Evolutionary conservation across 1,140 invertebrate genomes (phyloP), one percentile per base, ranked within the genome.

Genomic region (Acromyrmex heyeri): DNA sequence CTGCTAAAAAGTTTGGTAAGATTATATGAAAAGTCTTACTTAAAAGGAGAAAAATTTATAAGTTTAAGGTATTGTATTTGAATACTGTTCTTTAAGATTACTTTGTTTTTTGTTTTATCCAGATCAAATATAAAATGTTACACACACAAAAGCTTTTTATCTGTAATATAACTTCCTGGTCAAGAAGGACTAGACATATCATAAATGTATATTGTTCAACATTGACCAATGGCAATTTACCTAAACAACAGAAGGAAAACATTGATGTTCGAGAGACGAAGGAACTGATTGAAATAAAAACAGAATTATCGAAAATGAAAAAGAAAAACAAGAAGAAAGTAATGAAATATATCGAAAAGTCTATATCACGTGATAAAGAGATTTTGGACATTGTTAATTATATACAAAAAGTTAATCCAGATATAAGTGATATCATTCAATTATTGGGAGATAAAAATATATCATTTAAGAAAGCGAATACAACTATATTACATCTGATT

Each of bases 401-500:
- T 61, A 1, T 85, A 53, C 0, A 12, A 6, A n/a, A 12, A n/a
- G 2, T 81, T 7, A 14, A 72, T 67, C 16, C 69, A 21, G 1
- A 65, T 48, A 12, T 50, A 7, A 24, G 0, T 5, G 0, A 83
- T 3, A 27, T 70, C n/a, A 50, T 69, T 27, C 10, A 18, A 24
- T 50, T 21, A 24, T 50, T 53, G n/a, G 24, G 6, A 16, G 55
- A 6, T 0, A 12, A 6, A 14, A 34, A 44, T 12, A 44, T 44
- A 3, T 44, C 1, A 61, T 27, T 55, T 1, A n/a, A 10, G 12
- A n/a, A 34, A 50, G 7, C 1, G 0, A 0, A 14, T 12, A 6
- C 0, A 2, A 4, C 73, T 24, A 16, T 8, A 18, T 57, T 92
- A 38, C 88, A 89, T 78, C n/a, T 94, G 2, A 44, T 92, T 21